These are phyloP conservation scores for Hipposideros larvatus DNA, from an alignment of 2,797 vertebrate genomes.

Conservation along the genomic window DNA sequence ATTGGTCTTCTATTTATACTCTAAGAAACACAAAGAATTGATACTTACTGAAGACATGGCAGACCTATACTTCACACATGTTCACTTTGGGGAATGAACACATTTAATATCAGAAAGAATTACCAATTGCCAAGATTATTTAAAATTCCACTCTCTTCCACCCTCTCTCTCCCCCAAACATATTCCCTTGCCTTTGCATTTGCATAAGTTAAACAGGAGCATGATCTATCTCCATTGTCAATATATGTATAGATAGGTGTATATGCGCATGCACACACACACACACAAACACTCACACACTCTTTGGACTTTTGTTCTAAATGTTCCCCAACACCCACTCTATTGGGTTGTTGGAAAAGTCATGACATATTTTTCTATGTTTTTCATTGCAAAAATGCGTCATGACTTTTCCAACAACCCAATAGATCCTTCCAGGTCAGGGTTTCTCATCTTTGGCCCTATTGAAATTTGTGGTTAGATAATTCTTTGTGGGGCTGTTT, in stretches of 20 bases:
- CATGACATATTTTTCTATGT: too few species aligned
- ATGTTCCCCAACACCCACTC: background rate
- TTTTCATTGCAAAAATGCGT: too few species aligned
- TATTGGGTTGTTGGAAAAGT: background rate
- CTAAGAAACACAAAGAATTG: background rate
- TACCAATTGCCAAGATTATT: background rate
- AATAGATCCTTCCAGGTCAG: background rate
- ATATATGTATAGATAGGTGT: background rate
- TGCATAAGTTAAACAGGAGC: background rate
- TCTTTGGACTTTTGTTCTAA: background rate
- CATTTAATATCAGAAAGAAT: background rate
- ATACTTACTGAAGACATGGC: background rate
- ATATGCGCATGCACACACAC: background rate
- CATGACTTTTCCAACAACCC: too few species aligned
- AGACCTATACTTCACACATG: background rate
- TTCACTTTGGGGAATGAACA: background rate
- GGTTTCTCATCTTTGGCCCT: background rate
- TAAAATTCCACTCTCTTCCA: background rate
- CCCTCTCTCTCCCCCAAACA: background rate
- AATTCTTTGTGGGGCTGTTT: background rate
- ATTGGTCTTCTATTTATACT: background rate
- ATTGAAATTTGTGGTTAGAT: background rate
- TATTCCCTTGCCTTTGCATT: conserved; percentile 6
- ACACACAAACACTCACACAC: background rate
- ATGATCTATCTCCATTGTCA: background rate